Conservation (phyloP, 2,888 invertebrate species). For the Mythimna impura region DNA sequence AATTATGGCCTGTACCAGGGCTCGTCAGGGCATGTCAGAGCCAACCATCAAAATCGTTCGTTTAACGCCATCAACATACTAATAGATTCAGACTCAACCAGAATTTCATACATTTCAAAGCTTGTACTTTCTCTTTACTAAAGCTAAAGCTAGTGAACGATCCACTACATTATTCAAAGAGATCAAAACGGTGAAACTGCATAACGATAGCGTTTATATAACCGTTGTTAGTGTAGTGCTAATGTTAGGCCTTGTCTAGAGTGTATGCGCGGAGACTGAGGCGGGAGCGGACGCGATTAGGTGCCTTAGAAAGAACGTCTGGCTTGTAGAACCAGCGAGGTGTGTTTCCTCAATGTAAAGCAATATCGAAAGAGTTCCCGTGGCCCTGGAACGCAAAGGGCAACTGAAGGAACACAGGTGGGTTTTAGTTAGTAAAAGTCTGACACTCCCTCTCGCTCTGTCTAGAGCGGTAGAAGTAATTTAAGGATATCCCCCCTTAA, state of each 20-base stretch:
- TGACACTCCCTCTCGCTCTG: neutral
- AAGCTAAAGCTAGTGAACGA: neutral
- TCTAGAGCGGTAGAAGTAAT: too few species aligned
- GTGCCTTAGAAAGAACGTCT: neutral
- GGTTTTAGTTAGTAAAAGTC: neutral
- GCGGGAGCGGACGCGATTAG: neutral
- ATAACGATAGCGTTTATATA: neutral
- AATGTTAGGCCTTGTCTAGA: neutral
- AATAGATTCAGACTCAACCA: neutral
- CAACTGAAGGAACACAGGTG: too few species aligned
- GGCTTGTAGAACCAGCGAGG: too few species aligned
- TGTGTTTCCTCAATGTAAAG: too few species aligned
- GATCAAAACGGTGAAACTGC: slow-evolving; percentile 12
- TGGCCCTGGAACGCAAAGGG: too few species aligned
- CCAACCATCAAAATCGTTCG: too few species aligned
- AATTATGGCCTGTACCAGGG: too few species aligned
- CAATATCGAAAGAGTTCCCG: too few species aligned
- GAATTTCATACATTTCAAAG: neutral
- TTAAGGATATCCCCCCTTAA: neutral
- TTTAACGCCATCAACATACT: neutral
- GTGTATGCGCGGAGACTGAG: neutral
- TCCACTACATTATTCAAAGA: slow-evolving; percentile 15
- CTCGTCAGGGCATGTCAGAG: too few species aligned
- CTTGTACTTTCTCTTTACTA: neutral
- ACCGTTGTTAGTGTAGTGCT: neutral